Evolutionary conservation across 1,140 invertebrate species (phyloP).

Genomic region (Calliphora vicina): DNA sequence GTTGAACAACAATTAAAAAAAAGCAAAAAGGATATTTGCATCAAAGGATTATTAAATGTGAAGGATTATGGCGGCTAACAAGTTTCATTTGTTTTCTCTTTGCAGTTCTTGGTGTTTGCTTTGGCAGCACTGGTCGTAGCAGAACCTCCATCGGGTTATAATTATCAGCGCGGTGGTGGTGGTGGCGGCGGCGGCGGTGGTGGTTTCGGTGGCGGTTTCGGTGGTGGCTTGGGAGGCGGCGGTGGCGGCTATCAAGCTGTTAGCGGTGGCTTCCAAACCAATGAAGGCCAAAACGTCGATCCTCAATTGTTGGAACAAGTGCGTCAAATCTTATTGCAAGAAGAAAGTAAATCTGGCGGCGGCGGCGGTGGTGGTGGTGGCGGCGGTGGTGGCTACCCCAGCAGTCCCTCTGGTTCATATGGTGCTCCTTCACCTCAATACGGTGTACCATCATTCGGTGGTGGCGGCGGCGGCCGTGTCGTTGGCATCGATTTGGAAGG

Average conservation of each 20-base stretch:
- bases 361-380: conserved; percentile 56
- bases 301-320: conserved; percentile 80
- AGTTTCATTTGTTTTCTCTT: conserved; percentile 48
- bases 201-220: conserved; percentile 63
- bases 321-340: conserved; percentile 80
- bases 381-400: conserved; percentile 65
- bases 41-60: neutral
- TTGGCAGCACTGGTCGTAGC: conserved; percentile 69
- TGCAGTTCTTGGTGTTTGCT: conserved; percentile 73
- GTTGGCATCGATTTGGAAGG: conserved; percentile 72
- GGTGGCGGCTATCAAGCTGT: conserved; percentile 78
- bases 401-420: conserved; percentile 67
- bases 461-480: conserved; percentile 67
- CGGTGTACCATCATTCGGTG: conserved; percentile 68
- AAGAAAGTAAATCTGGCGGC: conserved; percentile 72
- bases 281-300: conserved; percentile 81
- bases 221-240: conserved; percentile 65
- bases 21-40: neutral
- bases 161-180: conserved; percentile 70
- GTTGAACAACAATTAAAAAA: conserved; percentile 40
- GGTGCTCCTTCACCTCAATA: conserved; percentile 67
- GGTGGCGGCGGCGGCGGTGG: conserved; percentile 63
- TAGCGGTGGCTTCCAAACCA: conserved; percentile 75
- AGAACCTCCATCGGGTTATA: conserved; percentile 73
- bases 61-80: conserved; percentile 5